phyloP scores from a whole-genome alignment of 2,113 vertebrate genomes.

The Melanotaenia duboulayi region DNA sequence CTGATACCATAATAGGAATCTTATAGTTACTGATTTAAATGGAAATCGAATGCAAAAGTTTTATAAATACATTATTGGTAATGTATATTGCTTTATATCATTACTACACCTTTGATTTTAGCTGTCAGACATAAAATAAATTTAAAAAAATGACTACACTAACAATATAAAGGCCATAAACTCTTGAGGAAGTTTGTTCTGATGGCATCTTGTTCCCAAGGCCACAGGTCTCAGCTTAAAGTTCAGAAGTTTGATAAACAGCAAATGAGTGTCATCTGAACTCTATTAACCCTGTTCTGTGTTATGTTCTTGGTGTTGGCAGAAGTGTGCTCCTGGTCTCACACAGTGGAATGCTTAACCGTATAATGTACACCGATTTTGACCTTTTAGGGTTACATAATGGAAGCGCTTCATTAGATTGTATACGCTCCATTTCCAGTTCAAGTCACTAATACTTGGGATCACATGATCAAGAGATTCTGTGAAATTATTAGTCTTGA shows the following conservation, averaged over 20 bases:
- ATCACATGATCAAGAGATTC: constrained; percentile 2
- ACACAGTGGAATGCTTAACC: constrained; percentile 1
- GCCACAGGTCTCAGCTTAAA: constrained; percentile 10
- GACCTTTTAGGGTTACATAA: constrained; percentile 15
- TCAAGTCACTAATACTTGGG: neutral
- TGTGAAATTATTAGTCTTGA: constrained; percentile 3
- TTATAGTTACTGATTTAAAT: neutral
- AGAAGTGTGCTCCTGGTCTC: constrained; percentile 13
- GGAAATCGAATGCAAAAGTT: no score
- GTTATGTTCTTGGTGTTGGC: constrained; percentile 6
- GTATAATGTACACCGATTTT: constrained; percentile 15
- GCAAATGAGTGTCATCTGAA: constrained; percentile 45
- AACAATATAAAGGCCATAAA: no score
- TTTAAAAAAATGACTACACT: no score
- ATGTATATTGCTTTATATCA: neutral
- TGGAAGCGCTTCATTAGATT: constrained; percentile 33
- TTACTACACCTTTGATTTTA: neutral
- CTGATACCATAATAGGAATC: constrained; percentile 14
- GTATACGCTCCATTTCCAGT: neutral
- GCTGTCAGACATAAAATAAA: neutral
- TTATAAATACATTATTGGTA: no score
- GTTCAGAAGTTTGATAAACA: constrained; percentile 42
- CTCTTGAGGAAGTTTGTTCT: neutral
- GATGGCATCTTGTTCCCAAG: constrained; percentile 2
- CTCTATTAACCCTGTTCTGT: constrained; percentile 49